These are phyloP conservation scores for Mustela erminea DNA, from an alignment of 2,797 vertebrate species.

Conservation along the genomic window DNA sequence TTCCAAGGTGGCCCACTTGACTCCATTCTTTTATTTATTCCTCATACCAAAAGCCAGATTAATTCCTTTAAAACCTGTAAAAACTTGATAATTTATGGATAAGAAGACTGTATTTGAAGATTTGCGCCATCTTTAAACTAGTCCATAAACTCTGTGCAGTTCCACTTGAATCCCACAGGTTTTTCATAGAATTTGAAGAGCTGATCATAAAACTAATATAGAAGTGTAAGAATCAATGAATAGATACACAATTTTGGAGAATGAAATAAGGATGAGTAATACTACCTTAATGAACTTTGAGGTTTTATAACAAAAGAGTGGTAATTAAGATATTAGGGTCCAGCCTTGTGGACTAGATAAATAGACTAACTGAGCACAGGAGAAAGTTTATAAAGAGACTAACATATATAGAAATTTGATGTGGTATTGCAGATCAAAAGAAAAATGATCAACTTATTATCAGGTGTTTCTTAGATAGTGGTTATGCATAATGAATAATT, in stretches of 20 bases:
- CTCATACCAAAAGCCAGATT: not conserved
- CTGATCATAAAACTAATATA: not conserved
- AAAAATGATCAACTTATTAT: not conserved
- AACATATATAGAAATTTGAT: not conserved
- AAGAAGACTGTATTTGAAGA: not conserved
- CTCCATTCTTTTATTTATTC: not conserved
- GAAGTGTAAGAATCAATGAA: not conserved
- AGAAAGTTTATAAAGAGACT: not conserved
- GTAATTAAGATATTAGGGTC: not conserved
- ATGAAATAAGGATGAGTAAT: not conserved
- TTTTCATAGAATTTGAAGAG: not conserved
- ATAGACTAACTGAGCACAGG: not conserved
- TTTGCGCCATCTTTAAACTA: not conserved
- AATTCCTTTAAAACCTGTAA: not conserved
- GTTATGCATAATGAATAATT: not conserved
- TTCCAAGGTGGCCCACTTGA: not conserved
- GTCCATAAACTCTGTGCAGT: not conserved
- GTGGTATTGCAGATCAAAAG: not conserved
- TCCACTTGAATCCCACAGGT: not conserved
- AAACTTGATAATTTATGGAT: not conserved
- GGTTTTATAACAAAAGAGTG: not conserved
- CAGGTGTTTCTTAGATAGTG: not conserved
- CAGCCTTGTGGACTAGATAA: not conserved
- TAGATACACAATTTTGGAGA: not conserved
- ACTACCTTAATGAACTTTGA: not conserved